Percentiles rank a stretch among this genome's conserved stretches.
These are phyloP conservation scores for Ophion ventricosus DNA, from an alignment of 2,888 invertebrate species.

Conservation along the genomic window DNA sequence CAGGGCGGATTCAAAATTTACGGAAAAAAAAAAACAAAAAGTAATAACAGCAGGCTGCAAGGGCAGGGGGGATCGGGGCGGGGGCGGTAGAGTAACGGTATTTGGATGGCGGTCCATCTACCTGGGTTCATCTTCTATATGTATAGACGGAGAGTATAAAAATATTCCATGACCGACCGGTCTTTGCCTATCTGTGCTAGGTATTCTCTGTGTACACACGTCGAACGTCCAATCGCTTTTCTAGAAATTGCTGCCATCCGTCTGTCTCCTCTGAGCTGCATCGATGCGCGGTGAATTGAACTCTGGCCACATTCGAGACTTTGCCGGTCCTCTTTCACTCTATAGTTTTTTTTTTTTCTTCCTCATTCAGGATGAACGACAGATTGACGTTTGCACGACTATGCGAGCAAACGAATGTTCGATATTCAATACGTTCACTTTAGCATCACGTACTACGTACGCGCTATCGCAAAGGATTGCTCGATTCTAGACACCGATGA, in stretches of 20 bases:
- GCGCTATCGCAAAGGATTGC: constrained; percentile 1
- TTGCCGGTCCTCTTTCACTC: constrained; percentile 28
- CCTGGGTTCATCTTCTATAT: constrained; percentile 15
- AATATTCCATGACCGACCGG: constrained; percentile 25
- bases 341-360: constrained; percentile 14
- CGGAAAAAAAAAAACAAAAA: no score
- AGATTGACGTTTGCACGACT: constrained; percentile 36
- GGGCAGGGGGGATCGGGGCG: no score
- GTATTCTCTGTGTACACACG: constrained; percentile 33
- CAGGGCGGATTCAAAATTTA: constrained; percentile 44
- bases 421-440: constrained; percentile 53
- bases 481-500: neutral
- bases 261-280: constrained; percentile 48
- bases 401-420: constrained; percentile 48
- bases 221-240: constrained; percentile 55
- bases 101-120: constrained; percentile 26
- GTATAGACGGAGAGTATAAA: constrained; percentile 3
- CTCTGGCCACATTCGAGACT: constrained; percentile 31
- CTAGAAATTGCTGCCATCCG: constrained; percentile 57
- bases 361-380: constrained; percentile 31
- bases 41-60: constrained; percentile 2
- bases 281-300: constrained; percentile 56
- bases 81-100: neutral
- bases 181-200: constrained; percentile 18
- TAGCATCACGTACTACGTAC: constrained; percentile 4